These are phyloP conservation scores for Willowsia nigromaculata DNA, from an alignment of 2,888 invertebrate species.

Conservation along the genomic window DNA sequence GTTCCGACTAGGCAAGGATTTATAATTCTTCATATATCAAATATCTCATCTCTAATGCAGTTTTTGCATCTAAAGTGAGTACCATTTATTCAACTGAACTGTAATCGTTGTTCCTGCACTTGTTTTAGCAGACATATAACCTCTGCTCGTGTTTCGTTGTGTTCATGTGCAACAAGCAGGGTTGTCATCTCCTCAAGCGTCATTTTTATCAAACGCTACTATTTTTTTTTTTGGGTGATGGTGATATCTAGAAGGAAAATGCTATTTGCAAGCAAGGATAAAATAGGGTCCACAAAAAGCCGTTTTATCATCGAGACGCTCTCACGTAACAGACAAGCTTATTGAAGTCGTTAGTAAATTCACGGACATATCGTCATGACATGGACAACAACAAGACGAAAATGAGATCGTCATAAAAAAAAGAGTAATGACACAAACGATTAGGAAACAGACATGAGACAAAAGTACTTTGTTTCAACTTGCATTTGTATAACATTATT, in stretches of 20 bases:
- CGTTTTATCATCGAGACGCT: not conserved
- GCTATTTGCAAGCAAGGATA: conserved; percentile 7
- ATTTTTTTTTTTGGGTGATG: conserved; percentile 4
- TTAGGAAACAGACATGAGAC: not conserved
- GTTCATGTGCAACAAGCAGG: not conserved
- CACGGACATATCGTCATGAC: conserved; percentile 22
- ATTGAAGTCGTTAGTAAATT: not conserved
- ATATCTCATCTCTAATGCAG: too few species aligned
- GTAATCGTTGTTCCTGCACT: not conserved
- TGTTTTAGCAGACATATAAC: not conserved
- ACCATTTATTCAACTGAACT: too few species aligned
- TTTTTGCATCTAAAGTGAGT: too few species aligned
- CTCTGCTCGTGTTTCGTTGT: not conserved
- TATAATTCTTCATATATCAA: too few species aligned
- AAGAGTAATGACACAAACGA: conserved; percentile 4
- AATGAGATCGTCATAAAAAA: not conserved
- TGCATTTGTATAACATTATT: not conserved
- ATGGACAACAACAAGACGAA: conserved; percentile 17
- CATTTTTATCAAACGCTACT: not conserved
- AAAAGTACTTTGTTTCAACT: not conserved
- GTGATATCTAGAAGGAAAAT: conserved; percentile 4
- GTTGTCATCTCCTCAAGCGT: not conserved
- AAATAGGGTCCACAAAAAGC: not conserved
- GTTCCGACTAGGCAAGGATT: too few species aligned
- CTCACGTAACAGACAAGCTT: not conserved